These are phyloP conservation scores for Alectoris magna DNA, from an alignment of 2,797 vertebrate genomes.

Conservation along the genomic window DNA sequence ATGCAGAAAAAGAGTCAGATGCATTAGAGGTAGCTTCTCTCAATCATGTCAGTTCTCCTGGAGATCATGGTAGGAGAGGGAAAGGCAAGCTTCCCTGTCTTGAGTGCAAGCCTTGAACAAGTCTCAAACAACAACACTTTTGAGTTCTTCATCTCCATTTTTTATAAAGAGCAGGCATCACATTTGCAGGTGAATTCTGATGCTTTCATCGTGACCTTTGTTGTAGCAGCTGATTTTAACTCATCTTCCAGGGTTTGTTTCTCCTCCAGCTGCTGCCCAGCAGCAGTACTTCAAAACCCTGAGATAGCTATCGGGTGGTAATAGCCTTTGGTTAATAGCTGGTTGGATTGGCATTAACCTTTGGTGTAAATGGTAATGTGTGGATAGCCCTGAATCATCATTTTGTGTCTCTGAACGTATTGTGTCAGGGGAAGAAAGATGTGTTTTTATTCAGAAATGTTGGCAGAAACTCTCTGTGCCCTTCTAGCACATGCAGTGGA, in stretches of 20 bases:
- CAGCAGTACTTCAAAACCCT: not conserved
- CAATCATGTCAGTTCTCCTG: not conserved
- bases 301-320: not conserved
- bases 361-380: not conserved
- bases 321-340: not conserved
- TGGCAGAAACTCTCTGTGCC: not conserved
- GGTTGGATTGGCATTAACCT: not conserved
- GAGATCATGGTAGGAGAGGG: not conserved
- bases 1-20: not conserved
- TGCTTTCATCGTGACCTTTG: not conserved
- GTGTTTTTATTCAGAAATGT: slow-evolving; percentile 9
- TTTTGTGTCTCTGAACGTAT: slow-evolving; percentile 2
- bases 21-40: not conserved
- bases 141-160: rapidly evolving
- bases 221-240: not conserved
- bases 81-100: not conserved
- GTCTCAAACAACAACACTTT: not conserved
- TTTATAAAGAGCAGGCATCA: not conserved
- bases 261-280: rapidly evolving
- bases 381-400: not conserved
- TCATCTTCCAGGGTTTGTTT: not conserved
- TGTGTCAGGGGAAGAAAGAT: not conserved
- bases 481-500: not conserved
- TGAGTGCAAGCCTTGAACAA: not conserved
- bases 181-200: not conserved